phyloP scores from a whole-genome alignment of 2,113 vertebrate genomes.

The Sylvilagus bachmani region DNA sequence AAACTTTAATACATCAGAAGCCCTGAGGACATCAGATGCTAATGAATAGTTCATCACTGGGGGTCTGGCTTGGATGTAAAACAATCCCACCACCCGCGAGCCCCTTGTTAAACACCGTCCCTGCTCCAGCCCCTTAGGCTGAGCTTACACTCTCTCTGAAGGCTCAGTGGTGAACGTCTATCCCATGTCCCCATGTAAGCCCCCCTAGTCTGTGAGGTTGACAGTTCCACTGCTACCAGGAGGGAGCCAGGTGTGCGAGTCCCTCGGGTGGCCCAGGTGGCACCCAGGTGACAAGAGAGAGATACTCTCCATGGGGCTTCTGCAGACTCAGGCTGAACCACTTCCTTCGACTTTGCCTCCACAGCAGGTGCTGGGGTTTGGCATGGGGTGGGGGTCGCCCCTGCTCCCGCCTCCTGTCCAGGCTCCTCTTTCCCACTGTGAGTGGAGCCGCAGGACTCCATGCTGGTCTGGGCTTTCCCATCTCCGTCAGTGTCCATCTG shows the following conservation, averaged over 20 bases:
- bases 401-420: rapidly evolving
- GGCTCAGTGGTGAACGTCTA: not conserved
- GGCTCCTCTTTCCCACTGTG: not conserved
- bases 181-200: not conserved
- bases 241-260: not conserved
- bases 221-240: not conserved
- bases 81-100: not conserved
- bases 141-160: rapidly evolving
- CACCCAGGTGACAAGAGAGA: not conserved
- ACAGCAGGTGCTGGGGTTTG: not conserved
- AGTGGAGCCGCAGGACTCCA: rapidly evolving
- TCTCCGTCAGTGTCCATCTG: rapidly evolving
- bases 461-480: rapidly evolving
- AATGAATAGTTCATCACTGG: constrained; percentile 76
- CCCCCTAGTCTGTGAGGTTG: not conserved
- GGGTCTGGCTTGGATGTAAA: constrained; percentile 65
- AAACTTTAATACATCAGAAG: constrained; percentile 58
- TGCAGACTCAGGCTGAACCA: not conserved
- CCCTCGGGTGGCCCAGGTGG: not conserved
- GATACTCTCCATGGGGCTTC: not conserved
- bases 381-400: not conserved
- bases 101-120: constrained; percentile 69
- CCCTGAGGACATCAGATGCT: constrained; percentile 74
- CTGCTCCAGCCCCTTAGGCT: constrained; percentile 60
- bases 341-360: not conserved